Conservation (phyloP, 1,140 invertebrate genomes). For the Dryas iulia region DNA sequence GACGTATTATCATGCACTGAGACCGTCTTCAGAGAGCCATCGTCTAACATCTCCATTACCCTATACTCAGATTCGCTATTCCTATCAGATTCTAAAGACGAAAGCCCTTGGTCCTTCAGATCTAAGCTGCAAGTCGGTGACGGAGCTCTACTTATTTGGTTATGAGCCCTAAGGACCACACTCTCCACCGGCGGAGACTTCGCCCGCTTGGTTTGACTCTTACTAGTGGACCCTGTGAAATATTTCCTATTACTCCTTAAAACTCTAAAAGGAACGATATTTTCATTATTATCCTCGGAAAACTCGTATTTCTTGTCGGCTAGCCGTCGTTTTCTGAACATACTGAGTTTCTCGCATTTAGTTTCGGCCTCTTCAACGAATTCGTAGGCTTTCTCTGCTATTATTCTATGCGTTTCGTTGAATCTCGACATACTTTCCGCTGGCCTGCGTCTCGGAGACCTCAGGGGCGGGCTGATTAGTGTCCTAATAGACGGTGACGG, state of each 20-base stretch:
- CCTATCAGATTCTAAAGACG: constrained; percentile 54
- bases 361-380: constrained; percentile 90
- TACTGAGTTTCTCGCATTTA: constrained; percentile 90
- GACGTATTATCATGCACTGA: constrained; percentile 78
- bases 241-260: constrained; percentile 78
- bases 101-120: constrained; percentile 49
- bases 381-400: constrained; percentile 90
- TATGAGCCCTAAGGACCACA: constrained; percentile 69
- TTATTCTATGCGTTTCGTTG: constrained; percentile 81
- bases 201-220: constrained; percentile 49
- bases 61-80: constrained; percentile 75
- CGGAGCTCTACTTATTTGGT: constrained; percentile 67
- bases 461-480: constrained; percentile 72
- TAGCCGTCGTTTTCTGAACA: constrained; percentile 88
- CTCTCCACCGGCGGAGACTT: constrained; percentile 73
- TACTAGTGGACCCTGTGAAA: constrained; percentile 70
- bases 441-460: constrained; percentile 70
- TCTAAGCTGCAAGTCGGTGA: constrained; percentile 59
- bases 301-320: constrained; percentile 97
- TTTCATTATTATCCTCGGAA: constrained; percentile 91
- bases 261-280: constrained; percentile 88
- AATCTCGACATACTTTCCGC: constrained; percentile 78
- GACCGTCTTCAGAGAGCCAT: constrained; percentile 75
- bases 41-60: constrained; percentile 77
- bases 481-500: constrained; percentile 75